Base-by-base conservation (phyloP, 2,113 vertebrate genomes). In the Lathamus discolor region DNA sequence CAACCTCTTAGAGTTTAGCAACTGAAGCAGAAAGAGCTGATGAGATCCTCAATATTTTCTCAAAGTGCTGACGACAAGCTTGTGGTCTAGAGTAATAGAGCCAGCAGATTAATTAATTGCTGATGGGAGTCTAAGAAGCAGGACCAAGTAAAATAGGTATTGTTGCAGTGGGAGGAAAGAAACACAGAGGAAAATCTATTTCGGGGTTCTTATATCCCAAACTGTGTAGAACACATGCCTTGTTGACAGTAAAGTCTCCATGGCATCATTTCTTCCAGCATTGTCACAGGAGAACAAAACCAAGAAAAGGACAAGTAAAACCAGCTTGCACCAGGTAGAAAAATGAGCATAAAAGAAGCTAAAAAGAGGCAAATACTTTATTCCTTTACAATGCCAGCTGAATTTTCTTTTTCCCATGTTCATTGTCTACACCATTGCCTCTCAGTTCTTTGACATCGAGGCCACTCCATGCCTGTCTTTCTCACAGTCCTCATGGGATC, bases 391-490 rank as follows among this genome's bases (percentile, higher is more conserved):
- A 6, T 7, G 4, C 12, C 76, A 37, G 11, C 19, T 63, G 41
- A 31, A 35, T 69, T 62, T 39, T 83, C 35, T 17, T 54, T 83
- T 43, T 54, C 5, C 22, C 6, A 6, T 13, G 5, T 3, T 52
- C 33, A 59, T 41, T 44, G 17, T 10, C 54, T 57, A 23, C 0
- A 0, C 22, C 25, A 15, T 24, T 66, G 27, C 8, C 9, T 83
- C 18, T 29, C 44, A n/a, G 23, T 25, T 4, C 5, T 46, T 79
- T 63, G 39, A 4, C 41, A 67, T 1, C 0, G 0, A 57, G 25
- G 23, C 2, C 33, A 46, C 11, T 16, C 73, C 25, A 3, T 7
- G 15, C 39, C 9, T 62, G 22, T 44, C n/a, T 49, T 9, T 78
- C 33, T n/a, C 69, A 18, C 6, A 49, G 3, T 49, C 20, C 27